Base-by-base conservation (phyloP, 30 jellyfish, hydroid and myxozoan genomes). In the Hydra vulgaris region DNA sequence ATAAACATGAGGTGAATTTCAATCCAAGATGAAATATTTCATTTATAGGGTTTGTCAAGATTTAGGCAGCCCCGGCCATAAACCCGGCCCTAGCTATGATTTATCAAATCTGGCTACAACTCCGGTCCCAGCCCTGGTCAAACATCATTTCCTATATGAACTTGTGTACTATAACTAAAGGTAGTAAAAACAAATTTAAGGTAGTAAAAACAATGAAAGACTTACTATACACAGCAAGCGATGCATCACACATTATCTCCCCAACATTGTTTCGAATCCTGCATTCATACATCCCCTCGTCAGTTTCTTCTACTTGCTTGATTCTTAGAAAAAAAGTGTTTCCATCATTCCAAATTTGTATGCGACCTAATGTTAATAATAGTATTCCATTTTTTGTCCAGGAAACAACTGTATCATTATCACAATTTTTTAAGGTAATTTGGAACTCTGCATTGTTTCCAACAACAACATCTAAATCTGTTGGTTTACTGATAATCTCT, bases 351-450 rank as follows among this genome's bases (percentile, higher is more conserved):
- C 71, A 79, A 7, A 85, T 85, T 67, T 75, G 75, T 3, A 83
- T 72, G 21, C 88, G 78, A 5, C 92, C 88, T 54, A 93, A 40
- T 40, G 66, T 83, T 70, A 90, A 74, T 17, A 90, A 85, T 25
- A 92, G 85, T 76, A 82, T 78, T 16, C 97, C 97, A 17, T 85
- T 89, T 79, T 90, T 90, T 82, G 79, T 72, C 97, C 97, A 90
- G 3, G 95, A 80, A 53, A 72, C 95, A 66, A 27, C 61, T 21
- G 79, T 83, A 15, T 75, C 78, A 1, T 61, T 84, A 12, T 81
- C 85, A 80, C 74, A 8, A 8, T 68, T 23, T 68, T 78, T 79
- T 54, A 85, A 88, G 40, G 69, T 70, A 54, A 90, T 40, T 17
- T 74, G 56, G 75, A 90, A 90, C 54, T 53, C 83, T n/a, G 97